Evolutionary conservation across 2,113 vertebrate species (phyloP), one percentile per base, ranked within the genome.

Genomic region (Caranx ignobilis): DNA sequence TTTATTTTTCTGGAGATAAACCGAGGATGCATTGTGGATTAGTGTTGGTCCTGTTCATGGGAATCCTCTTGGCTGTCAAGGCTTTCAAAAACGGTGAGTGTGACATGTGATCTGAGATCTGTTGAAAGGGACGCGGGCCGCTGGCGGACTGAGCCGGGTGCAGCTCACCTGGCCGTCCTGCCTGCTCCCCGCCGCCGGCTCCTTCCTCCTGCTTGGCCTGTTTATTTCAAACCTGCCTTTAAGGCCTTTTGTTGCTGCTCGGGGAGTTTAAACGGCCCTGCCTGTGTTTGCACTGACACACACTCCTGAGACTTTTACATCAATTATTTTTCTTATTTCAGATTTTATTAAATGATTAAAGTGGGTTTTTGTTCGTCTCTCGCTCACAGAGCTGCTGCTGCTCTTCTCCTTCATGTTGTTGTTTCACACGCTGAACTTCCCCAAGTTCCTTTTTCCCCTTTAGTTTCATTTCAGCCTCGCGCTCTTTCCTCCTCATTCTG

Each of bases 21-120:
- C 92, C 91, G 89, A 96, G 94, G 93, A 96, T 95, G 95, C 92
- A 94, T 95, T 95, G 93, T 95, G 95, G 95, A 96, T 96, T 96
- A 95, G 95, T 89, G 69, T 79, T 93, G 75, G 67, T 94, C 93
- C 91, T 95, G 84, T 94, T 94, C 71, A 93, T 91, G 86, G 94
- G 93, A 92, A 93, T 94, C 88, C 79, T 94, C 90, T 89, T 90
- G 88, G 86, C 91, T 88, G 93, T 75, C 76, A 89, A 85, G 82
- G 94, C 95, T 86, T 84, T 87, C 35, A 95, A 93, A 94, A 94
- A 93, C 87, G 95, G 95, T 96, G 79, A 95, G 95, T 90, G 91
- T 89, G 90, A 84, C 77, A 85, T 81, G 37, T 81, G 80, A 87
- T 89, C 26, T 26, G 26, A 1, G 26, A 26, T 26, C 1, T 26